Evolutionary conservation across 2,888 invertebrate genomes (phyloP), one percentile per base, ranked within the genome.

Genomic region (Vesta saturnalis): DNA sequence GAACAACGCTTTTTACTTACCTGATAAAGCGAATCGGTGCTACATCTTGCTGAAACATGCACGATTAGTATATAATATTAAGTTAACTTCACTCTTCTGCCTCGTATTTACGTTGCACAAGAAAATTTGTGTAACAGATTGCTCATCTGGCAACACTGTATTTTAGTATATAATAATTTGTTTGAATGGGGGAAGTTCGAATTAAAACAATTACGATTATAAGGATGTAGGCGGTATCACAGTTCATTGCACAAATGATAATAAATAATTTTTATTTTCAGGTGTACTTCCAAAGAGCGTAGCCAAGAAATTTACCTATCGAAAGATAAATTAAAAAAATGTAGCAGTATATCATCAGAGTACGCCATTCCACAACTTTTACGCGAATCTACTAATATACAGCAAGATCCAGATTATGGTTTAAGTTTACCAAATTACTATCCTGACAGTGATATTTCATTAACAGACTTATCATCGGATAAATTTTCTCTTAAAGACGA

Each of bases 401-500:
- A n/a, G 39, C 8, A n/a, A 1, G 39, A 15, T 43, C n/a, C 16
- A 74, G 86, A 73, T 85, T 86, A 78, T 81, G 80, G 79, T 14
- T 75, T 84, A 23, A 83, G 81, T 66, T 74, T 85, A 18, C 84
- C 84, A 1, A 82, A 83, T 73, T 85, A 85, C 74, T 83, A 84
- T 69, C 84, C 85, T 0, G 82, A 87, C 83, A 82, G 86, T 77
- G 80, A 87, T 80, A 61, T 77, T 78, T 85, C 85, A 46, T 84
- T 85, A 71, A 85, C 84, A 18, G 69, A 69, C 18, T 22, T 59
- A 12, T 85, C 80, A 39, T 46, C 83, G 71, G 85, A 86, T 72
- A 87, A 85, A 71, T 76, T 85, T 65, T 85, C 85, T 39, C 72
- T 82, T n/a, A 73, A 72, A 70, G 52, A 67, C 14, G 54, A 22